Base-by-base conservation (phyloP, 2,888 invertebrate genomes). In the Tanaodytes sp. region DNA sequence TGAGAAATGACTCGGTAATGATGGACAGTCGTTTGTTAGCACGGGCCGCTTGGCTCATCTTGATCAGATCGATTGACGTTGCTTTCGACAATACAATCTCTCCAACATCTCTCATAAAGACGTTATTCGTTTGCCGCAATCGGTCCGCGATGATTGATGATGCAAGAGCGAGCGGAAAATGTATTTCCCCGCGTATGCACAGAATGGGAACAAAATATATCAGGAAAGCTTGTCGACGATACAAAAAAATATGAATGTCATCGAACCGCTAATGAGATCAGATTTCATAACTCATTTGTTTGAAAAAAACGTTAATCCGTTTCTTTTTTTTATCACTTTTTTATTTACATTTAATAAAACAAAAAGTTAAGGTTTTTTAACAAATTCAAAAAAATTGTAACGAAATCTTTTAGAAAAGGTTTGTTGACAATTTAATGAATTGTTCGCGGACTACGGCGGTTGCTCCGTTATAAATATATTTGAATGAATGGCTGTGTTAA, bases 1-100 rank as follows among this genome's bases (percentile, higher is more conserved):
- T 37, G 43, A 61, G 48, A 61, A 67, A 67, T 66, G 52, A 61
- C 31, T 59, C 33, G n/a, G 36, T 31, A 51, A 48, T 66, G 66
- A 66, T 59, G 37, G 43, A 66, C 27, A 43, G 11, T 23, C 30
- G 31, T 46, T 40, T 36, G 45, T 40, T 31, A 46, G 52, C 36
- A 30, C 30, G 1, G 11, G n/a, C 9, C 27, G 40, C 39, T 16
- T 15, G 31, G 23, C 8, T 23, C 23, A 61, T 51, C 61, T 37
- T 15, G 59, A 59, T 59, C 19, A 31, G 14, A 54, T 42, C 37
- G 61, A 62, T 45, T 31, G 52, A 46, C 52, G 45, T 8, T 9
- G 31, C 54, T 63, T 33, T 48, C 39, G 42, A 33, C 59, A 37
- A 59, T 52, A 23, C 46, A 46, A 63, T 54, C 54, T n/a, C n/a